A percentile compares a stretch with the other conserved stretches of the same genome.
phyloP scores from a whole-genome alignment of 2,888 invertebrate genomes.

The Drosophila kokeensis region DNA sequence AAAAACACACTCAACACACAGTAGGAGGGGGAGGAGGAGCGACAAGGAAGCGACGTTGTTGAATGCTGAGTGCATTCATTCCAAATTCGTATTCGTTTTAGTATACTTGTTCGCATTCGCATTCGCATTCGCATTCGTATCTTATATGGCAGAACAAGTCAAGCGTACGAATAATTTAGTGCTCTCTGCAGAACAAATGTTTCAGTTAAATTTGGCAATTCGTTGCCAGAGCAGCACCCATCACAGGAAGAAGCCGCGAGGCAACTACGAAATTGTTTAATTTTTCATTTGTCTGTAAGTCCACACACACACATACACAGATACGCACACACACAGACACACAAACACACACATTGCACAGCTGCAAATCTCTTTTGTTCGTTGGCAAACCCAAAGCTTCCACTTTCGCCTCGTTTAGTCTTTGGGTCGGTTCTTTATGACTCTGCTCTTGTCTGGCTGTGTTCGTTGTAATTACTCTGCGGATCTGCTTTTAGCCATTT shows the following conservation, averaged over 20 bases:
- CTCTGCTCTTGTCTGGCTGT: constrained; percentile 41
- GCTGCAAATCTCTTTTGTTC: constrained; percentile 25
- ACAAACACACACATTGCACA: constrained; percentile 13
- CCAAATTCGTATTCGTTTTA: constrained; percentile 20
- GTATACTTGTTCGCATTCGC: constrained; percentile 8
- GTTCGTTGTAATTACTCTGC: constrained; percentile 69
- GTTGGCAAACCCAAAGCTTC: constrained; percentile 10
- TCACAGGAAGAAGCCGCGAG: constrained; percentile 15
- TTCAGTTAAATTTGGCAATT: constrained; percentile 78
- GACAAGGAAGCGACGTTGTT: background rate
- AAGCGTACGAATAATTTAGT: constrained; percentile 71
- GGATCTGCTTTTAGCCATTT: constrained; percentile 69
- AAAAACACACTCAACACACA: constrained; percentile 19
- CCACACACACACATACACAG: constrained; percentile 17
- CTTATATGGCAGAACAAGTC: constrained; percentile 35
- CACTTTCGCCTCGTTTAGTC: constrained; percentile 26
- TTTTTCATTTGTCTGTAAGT: constrained; percentile 69
- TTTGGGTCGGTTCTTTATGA: constrained; percentile 42
- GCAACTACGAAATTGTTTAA: constrained; percentile 75
- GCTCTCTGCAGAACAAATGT: constrained; percentile 75
- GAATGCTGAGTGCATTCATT: constrained; percentile 37
- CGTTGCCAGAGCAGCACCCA: constrained; percentile 52
- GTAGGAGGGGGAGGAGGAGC: background rate
- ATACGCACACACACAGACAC: constrained; percentile 6
- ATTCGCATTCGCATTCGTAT: constrained; percentile 32